These are phyloP conservation scores for Oscheius onirici DNA, from an alignment of 2,888 invertebrate genomes.

Conservation along the genomic window DNA sequence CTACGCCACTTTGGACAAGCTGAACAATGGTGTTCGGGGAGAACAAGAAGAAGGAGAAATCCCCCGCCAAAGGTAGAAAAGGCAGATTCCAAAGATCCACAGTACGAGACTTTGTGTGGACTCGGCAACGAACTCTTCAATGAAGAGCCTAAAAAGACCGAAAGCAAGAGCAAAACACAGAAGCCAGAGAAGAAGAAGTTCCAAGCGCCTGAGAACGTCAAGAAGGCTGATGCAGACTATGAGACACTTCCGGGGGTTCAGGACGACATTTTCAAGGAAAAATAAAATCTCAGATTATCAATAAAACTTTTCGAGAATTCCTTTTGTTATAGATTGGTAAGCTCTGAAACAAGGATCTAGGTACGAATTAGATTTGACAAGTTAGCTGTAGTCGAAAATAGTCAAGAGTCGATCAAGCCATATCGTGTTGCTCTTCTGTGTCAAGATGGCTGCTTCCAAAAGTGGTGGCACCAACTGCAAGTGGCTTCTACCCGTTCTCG, in stretches of 20 bases:
- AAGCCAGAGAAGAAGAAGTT: constrained; percentile 42
- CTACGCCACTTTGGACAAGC: constrained; percentile 26
- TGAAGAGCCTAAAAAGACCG: constrained; percentile 33
- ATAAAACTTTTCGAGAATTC: too few species aligned
- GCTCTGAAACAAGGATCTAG: too few species aligned
- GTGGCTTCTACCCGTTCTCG: too few species aligned
- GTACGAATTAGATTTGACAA: too few species aligned
- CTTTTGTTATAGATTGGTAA: too few species aligned
- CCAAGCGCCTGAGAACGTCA: constrained; percentile 39
- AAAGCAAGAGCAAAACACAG: constrained; percentile 28
- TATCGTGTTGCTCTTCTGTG: too few species aligned
- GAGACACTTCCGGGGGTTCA: constrained; percentile 40
- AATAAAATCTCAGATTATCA: too few species aligned
- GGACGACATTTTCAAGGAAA: constrained; percentile 39
- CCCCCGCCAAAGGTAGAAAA: constrained; percentile 43
- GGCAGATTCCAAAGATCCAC: constrained; percentile 49
- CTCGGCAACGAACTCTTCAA: constrained; percentile 45
- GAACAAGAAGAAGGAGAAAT: constrained; percentile 48
- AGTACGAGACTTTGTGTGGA: constrained; percentile 45
- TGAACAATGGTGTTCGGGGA: constrained; percentile 37
- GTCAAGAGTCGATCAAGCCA: too few species aligned
- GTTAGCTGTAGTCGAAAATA: too few species aligned
- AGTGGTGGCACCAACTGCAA: too few species aligned
- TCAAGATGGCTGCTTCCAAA: too few species aligned
- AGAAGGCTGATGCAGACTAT: constrained; percentile 33